Evolutionary conservation across 2,888 invertebrate genomes (phyloP).

Genomic region (Camptogramma bilineatum): DNA sequence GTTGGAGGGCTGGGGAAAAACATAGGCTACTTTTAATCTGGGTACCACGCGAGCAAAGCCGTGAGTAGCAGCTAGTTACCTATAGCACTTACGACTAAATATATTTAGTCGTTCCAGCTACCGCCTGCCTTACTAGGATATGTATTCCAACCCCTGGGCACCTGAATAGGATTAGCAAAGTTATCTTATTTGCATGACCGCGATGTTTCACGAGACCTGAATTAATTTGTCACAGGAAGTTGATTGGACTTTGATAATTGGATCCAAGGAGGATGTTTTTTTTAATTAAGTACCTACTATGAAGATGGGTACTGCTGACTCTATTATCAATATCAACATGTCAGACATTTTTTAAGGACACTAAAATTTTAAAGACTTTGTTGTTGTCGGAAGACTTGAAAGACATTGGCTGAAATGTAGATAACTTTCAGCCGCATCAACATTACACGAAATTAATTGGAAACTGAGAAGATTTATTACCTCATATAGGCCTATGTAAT

Average conservation of each 20-base stretch:
- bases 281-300: too few species aligned
- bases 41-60: too few species aligned
- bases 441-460: background rate
- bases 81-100: background rate
- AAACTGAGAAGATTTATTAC: background rate
- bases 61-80: too few species aligned
- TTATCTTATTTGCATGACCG: slow-evolving; percentile 28
- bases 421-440: too few species aligned
- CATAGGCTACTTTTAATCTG: too few species aligned
- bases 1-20: too few species aligned
- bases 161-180: slow-evolving; percentile 28
- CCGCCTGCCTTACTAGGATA: background rate
- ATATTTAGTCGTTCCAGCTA: background rate
- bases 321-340: too few species aligned
- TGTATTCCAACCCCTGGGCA: background rate
- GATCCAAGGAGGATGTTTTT: background rate
- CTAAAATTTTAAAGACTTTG: too few species aligned
- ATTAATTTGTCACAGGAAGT: slow-evolving; percentile 18
- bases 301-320: too few species aligned
- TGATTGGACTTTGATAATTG: background rate
- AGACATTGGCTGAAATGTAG: too few species aligned
- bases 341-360: too few species aligned
- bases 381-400: too few species aligned
- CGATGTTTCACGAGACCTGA: slow-evolving; percentile 20
- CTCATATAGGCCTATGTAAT: background rate